Conservation (phyloP, 2,888 invertebrate species). For the Abrostola triplasia region DNA sequence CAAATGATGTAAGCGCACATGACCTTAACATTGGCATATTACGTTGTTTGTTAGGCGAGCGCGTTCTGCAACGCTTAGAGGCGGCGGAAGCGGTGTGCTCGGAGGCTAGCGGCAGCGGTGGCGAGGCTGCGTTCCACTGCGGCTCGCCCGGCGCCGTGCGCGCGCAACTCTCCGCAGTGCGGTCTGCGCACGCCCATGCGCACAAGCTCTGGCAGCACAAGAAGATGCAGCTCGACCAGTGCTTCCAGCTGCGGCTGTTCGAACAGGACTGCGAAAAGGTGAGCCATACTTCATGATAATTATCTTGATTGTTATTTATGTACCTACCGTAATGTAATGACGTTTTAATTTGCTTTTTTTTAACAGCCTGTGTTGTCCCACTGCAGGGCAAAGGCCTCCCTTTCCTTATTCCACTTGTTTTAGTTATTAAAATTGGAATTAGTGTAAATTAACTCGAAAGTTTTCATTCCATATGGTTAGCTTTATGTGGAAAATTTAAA, state of each 20-base stretch:
- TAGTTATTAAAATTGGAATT: no score
- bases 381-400: no score
- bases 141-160: slow-evolving; percentile 92
- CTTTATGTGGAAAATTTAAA: no score
- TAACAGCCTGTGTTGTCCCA: no score
- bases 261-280: slow-evolving; percentile 99
- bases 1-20: slow-evolving; percentile 4
- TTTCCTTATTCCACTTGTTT: no score
- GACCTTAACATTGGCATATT: slow-evolving; percentile 13
- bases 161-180: slow-evolving; percentile 95
- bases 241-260: slow-evolving; percentile 97
- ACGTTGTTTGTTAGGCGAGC: slow-evolving; percentile 88
- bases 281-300: not conserved
- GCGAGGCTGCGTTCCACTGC: slow-evolving; percentile 92
- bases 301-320: no score
- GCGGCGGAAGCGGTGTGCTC: slow-evolving; percentile 82
- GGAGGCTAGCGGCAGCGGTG: slow-evolving; percentile 90
- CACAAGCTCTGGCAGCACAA: slow-evolving; percentile 98
- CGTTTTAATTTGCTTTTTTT: no score
- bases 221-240: slow-evolving; percentile 97
- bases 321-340: no score
- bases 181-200: slow-evolving; percentile 96
- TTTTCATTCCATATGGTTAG: no score
- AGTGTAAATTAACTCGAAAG: no score
- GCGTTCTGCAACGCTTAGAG: slow-evolving; percentile 90